Evolutionary conservation across 1,140 invertebrate species (phyloP).

Genomic region (Musca domestica): DNA sequence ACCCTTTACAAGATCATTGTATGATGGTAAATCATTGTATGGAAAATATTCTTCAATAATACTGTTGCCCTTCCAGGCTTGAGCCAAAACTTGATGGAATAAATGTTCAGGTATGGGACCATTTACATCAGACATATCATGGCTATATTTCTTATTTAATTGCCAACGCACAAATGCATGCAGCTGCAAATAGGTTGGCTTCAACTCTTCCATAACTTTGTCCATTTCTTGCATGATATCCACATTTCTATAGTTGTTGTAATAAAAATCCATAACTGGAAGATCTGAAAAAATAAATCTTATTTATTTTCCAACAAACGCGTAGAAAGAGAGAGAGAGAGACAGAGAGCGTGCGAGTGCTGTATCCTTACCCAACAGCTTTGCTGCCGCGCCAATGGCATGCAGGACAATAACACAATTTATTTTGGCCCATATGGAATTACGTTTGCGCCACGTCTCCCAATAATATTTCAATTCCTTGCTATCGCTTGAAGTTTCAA

Average conservation of each 20-base stretch:
- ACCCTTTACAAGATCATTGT: not conserved
- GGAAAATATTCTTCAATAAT: slow-evolving; percentile 3
- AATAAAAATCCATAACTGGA: slow-evolving; percentile 7
- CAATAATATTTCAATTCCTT: slow-evolving; percentile 17
- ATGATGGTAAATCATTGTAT: not conserved
- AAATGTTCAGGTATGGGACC: slow-evolving; percentile 36
- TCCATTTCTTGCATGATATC: slow-evolving; percentile 1
- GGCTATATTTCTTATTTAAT: slow-evolving; percentile 53
- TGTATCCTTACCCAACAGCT: not conserved
- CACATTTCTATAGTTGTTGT: not conserved
- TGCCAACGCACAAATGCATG: slow-evolving; percentile 60
- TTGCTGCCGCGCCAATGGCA: not conserved
- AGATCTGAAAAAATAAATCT: not conserved
- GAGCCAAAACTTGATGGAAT: slow-evolving; percentile 67
- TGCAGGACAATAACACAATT: not conserved
- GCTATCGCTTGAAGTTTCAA: not conserved
- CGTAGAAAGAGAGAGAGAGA: not conserved
- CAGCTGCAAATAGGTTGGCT: slow-evolving; percentile 60
- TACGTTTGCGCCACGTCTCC: slow-evolving; percentile 7
- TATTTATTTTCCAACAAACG: not conserved
- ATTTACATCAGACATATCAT: slow-evolving; percentile 24
- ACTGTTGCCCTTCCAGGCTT: slow-evolving; percentile 59
- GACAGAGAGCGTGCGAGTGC: not conserved
- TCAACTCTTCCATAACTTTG: slow-evolving; percentile 54
- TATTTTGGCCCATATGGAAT: not conserved